A percentile compares a stretch with the other conserved stretches of the same genome.
Conservation (phyloP, 1,140 invertebrate genomes). For the Bombus ignitus region DNA sequence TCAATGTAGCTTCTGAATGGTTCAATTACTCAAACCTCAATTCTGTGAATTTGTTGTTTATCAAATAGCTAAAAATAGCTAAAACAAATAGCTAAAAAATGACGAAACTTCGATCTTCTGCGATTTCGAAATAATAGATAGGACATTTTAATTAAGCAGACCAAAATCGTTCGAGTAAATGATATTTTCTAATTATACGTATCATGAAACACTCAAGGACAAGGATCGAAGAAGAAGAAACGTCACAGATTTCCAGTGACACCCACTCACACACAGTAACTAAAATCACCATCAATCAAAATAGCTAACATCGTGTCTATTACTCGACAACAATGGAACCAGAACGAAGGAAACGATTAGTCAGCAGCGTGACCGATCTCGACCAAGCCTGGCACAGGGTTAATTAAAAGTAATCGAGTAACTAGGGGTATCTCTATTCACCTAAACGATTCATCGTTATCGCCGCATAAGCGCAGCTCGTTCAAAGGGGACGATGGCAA, state of each 20-base stretch:
- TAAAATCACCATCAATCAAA: not conserved
- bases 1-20: too few relatives aligned
- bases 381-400: not conserved
- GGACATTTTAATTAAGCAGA: too few relatives aligned
- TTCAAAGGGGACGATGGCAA: conserved; percentile 23
- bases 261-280: too few relatives aligned
- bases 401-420: conserved; percentile 27
- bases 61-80: too few relatives aligned
- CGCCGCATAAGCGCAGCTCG: conserved; percentile 2
- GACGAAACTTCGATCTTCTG: too few relatives aligned
- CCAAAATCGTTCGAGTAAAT: too few relatives aligned
- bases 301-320: not conserved
- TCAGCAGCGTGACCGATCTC: not conserved
- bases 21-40: too few relatives aligned
- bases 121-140: too few relatives aligned
- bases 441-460: conserved; percentile 19
- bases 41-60: too few relatives aligned
- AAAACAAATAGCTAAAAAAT: too few relatives aligned
- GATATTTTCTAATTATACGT: too few relatives aligned
- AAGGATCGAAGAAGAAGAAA: not conserved
- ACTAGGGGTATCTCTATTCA: conserved; percentile 5
- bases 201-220: not conserved
- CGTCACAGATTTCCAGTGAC: not conserved
- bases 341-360: not conserved
- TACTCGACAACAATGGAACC: not conserved